Base-by-base conservation (phyloP, 2,113 vertebrate species). In the Burhinus oedicnemus region DNA sequence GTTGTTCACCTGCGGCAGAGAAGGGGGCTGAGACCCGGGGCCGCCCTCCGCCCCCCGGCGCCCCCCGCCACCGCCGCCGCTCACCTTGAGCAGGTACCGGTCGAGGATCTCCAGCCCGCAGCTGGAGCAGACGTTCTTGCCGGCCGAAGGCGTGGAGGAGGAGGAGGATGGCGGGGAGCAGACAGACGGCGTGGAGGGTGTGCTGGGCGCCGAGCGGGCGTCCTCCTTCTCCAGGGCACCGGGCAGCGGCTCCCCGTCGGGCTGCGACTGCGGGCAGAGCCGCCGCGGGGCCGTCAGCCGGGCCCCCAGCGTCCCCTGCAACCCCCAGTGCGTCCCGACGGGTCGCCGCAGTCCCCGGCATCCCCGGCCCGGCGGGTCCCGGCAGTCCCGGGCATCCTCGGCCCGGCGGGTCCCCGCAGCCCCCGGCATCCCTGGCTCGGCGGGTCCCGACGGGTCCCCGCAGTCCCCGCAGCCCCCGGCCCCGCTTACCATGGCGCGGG, bases 101-200 rank as follows among this genome's bases (percentile, higher is more conserved):
- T 99, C 99, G 94, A 99, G 97, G 98, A 99, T 99, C 98, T 99
- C 99, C 82, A 99, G 98, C 34, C 99, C 99, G 95, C 99, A 99
- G 97, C 99, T 99, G 95, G 99, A 99, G 97, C 99, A 99, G 98
- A 99, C 95, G 97, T 99, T 99, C 98, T 99, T 99, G 97, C 99
- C 98, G 34, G 98, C 98, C 66, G 99, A 99, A 61, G 98, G 98
- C 92, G 99, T 99, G 89, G 99, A 99, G 93, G 98, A 97, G 15
- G 98, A 95, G 69, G 98, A 99, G 95, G 99, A 99, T 32, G 98
- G 99, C 40, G 99, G 99, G 32, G 99, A 99, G 98, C 99, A 99
- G 83, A 99, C 99, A 18, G 99, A 99, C 5, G 99, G 99, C 2
- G 99, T 99, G 97, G 99, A 99, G n/a, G 99, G 99, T 1, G 98